Evolutionary conservation across 2,113 vertebrate genomes (phyloP).

Genomic region (Esox niger): DNA sequence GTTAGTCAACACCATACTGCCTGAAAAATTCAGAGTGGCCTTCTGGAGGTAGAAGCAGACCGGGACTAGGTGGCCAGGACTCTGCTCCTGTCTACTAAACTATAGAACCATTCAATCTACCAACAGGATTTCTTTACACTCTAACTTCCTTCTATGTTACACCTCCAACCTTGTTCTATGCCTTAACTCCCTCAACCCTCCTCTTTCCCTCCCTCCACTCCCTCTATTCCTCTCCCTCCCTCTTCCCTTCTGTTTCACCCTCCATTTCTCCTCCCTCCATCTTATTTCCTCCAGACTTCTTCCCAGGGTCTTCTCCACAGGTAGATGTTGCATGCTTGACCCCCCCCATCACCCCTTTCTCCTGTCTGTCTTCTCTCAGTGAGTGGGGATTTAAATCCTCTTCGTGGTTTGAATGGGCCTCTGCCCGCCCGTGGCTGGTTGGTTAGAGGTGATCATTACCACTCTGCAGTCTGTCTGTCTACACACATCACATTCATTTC

Average conservation of each 20-base stretch:
- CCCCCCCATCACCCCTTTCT: conserved; percentile 21
- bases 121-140: not conserved
- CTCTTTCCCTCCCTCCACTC: too few species aligned
- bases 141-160: not conserved
- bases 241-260: too few species aligned
- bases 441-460: conserved; percentile 16
- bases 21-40: conserved; percentile 42
- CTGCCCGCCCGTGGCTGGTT: conserved; percentile 22
- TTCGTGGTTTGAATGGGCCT: not conserved
- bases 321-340: not conserved
- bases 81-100: conserved; percentile 16
- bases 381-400: not conserved
- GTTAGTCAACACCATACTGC: conserved; percentile 67
- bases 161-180: too few species aligned
- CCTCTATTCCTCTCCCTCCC: not conserved
- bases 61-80: conserved; percentile 27
- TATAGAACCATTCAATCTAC: not conserved
- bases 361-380: conserved; percentile 13
- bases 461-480: conserved; percentile 4
- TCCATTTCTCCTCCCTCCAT: conserved; percentile 1
- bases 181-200: too few species aligned
- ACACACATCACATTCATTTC: not conserved
- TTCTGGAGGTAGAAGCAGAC: conserved; percentile 58
- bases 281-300: too few species aligned
- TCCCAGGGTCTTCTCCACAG: too few species aligned